These are phyloP conservation scores for Nesoenas mayeri DNA, from an alignment of 2,113 vertebrate species.

Conservation along the genomic window DNA sequence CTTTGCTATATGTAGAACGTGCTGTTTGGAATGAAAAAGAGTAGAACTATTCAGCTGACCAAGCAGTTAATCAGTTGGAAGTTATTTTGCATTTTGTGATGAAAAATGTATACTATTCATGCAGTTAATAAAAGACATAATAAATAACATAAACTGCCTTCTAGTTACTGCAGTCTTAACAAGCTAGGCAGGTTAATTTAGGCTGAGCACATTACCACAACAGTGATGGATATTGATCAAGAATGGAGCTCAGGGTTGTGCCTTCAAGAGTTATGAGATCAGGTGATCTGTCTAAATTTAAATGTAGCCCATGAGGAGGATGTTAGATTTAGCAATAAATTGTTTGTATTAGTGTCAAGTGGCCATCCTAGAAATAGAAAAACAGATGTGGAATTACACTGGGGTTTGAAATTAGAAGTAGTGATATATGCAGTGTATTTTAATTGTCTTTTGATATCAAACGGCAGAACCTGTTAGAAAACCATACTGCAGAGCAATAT, in stretches of 20 bases:
- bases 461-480: background rate
- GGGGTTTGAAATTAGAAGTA: background rate
- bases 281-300: background rate
- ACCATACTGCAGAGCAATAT: background rate
- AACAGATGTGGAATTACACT: background rate
- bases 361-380: background rate
- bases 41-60: background rate
- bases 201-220: background rate
- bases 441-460: background rate
- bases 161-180: background rate
- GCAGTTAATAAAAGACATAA: background rate
- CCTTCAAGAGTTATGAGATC: background rate
- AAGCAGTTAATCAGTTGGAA: background rate
- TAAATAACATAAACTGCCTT: background rate
- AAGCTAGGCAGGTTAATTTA: background rate
- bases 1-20: background rate
- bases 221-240: background rate
- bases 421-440: background rate
- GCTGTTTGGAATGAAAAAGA: background rate
- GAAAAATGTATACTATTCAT: background rate
- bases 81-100: background rate
- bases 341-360: background rate
- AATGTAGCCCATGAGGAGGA: background rate
- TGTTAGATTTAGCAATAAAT: background rate
- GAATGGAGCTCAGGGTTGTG: background rate